Evolutionary conservation across 2,797 vertebrate species (phyloP).

Genomic region (Cyclopterus lumpus): DNA sequence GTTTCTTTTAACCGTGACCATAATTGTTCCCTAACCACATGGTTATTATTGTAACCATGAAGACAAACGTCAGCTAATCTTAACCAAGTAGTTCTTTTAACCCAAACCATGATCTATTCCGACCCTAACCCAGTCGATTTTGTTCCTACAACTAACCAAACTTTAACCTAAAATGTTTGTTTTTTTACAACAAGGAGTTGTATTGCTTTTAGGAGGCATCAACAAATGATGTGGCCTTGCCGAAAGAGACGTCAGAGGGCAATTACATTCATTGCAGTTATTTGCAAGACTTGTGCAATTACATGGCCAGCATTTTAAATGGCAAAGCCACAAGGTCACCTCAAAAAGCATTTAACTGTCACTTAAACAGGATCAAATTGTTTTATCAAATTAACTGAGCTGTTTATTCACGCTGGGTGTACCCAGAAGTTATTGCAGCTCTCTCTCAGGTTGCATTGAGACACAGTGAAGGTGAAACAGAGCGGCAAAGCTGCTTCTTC

Average conservation of each 20-base stretch:
- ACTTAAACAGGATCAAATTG: not conserved
- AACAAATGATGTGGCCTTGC: not conserved
- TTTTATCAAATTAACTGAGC: too few species aligned
- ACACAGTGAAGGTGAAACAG: conserved; percentile 12
- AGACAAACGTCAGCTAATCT: conserved; percentile 7
- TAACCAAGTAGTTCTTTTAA: conserved; percentile 33
- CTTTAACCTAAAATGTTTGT: not conserved
- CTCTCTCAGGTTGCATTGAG: conserved; percentile 7
- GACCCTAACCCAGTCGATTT: not conserved
- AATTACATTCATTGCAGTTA: not conserved
- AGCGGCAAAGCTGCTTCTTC: conserved; percentile 26
- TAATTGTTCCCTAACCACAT: conserved; percentile 11
- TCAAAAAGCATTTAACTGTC: not conserved
- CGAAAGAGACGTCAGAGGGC: not conserved
- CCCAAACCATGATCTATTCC: conserved; percentile 1
- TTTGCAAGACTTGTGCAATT: not conserved
- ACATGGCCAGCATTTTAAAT: not conserved
- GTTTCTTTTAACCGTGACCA: conserved; percentile 14
- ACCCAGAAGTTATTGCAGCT: conserved; percentile 3
- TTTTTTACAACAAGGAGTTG: not conserved
- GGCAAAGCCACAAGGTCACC: not conserved
- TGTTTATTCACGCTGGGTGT: not conserved
- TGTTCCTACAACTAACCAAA: conserved; percentile 2
- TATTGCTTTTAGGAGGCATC: not conserved
- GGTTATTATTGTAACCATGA: conserved; percentile 26